Percentiles rank a stretch among this genome's conserved stretches.
Evolutionary conservation across 2,797 vertebrate species (phyloP).

Genomic region (Pogoniulus pusillus): DNA sequence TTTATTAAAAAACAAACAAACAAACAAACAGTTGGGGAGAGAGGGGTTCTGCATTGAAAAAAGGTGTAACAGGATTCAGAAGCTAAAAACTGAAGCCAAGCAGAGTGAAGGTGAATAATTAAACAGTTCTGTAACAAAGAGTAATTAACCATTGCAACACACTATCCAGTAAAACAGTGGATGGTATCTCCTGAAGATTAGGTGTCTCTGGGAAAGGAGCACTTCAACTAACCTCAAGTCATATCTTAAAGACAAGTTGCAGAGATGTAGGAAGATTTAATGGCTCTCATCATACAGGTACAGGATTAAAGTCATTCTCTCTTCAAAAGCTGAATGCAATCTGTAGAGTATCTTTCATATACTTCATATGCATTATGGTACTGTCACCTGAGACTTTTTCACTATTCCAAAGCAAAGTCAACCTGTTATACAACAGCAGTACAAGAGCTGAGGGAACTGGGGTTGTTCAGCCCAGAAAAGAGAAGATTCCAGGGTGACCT

Average conservation of each 20-base stretch:
- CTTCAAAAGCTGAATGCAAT: neutral
- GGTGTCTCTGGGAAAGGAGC: neutral
- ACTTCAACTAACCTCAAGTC: neutral
- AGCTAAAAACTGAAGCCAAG: neutral
- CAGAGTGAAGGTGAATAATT: neutral
- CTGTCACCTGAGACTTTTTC: neutral
- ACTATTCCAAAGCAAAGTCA: neutral
- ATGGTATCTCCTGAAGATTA: neutral
- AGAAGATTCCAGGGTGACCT: too few relatives aligned
- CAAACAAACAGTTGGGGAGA: neutral
- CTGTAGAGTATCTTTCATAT: neutral
- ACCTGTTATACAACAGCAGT: neutral
- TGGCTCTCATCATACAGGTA: neutral
- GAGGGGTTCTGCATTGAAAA: too few relatives aligned
- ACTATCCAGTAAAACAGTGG: neutral
- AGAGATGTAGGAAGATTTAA: neutral
- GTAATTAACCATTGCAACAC: neutral
- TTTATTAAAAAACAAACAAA: too few relatives aligned
- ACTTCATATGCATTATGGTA: neutral
- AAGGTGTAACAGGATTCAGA: neutral
- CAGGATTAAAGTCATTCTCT: neutral
- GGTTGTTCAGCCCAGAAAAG: too few relatives aligned
- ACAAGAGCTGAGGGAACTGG: neutral
- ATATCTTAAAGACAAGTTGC: neutral
- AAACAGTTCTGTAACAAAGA: neutral